Evolutionary conservation across 2,113 vertebrate species (phyloP), one percentile per base, ranked within the genome.

Genomic region (Aegotheles bennettii): DNA sequence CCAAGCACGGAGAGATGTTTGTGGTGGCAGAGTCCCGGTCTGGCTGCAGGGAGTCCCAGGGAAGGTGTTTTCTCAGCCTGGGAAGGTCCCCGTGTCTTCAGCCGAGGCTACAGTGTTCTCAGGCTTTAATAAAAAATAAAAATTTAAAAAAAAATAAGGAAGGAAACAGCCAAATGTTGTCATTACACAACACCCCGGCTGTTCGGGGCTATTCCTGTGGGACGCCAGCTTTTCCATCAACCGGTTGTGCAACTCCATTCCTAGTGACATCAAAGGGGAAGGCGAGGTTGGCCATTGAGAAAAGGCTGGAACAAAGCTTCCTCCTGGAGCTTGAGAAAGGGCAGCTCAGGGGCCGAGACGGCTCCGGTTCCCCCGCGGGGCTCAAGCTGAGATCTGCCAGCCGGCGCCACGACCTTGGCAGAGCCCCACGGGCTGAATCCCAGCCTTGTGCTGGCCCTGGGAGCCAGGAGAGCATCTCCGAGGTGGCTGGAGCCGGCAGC

Each of bases 261-360:
- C 67, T 69, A 28, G 1, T 0, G 63, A 10, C 59, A 28, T 45
- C 50, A 10, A 53, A 84, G 45, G 56, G 50, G 75, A 76, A 69
- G 74, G 84, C 3, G 11, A 11, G 5, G 10, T n/a, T 45, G 51
- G 69, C 54, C 35, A 5, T 5, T 21, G 81, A 60, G 77, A 67
- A 78, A 50, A 57, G 26, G 60, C 43, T 68, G 85, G 75, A 25
- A 53, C 31, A 29, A 18, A 71, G 31, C 56, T 51, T 42, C 54
- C 38, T 73, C 3, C 56, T 48, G 86, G 25, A 71, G 94, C 71
- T 87, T 80, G 75, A 56, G 77, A 69, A 84, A 90, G 75, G 86
- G 81, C 91, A 89, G 33, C 63, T 10, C 47, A 4, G n/a, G 48
- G 53, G 53, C 33, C 0, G 4, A 59, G 50, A 67, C 0, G 5